Evolutionary conservation across 64 coral and sea anemone genomes (phyloP).

Genomic region (Montipora cactus): DNA sequence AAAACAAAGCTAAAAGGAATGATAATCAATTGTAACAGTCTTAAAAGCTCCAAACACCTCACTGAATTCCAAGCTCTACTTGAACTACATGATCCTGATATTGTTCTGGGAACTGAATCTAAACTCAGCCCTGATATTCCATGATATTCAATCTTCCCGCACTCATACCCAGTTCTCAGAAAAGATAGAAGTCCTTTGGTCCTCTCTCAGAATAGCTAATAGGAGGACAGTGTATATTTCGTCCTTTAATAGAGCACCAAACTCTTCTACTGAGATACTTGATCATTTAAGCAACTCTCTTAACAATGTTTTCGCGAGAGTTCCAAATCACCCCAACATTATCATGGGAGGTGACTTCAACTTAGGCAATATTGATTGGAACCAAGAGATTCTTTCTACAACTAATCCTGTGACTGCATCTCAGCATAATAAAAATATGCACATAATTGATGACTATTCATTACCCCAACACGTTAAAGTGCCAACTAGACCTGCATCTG

Average conservation of each 20-base stretch:
- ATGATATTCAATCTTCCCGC: slow-evolving; percentile 50
- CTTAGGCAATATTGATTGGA: slow-evolving; percentile 6
- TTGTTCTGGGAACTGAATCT: slow-evolving; percentile 54
- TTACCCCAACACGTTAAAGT: slow-evolving; percentile 5
- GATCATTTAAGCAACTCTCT: too few species aligned
- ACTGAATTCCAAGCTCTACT: slow-evolving; percentile 6
- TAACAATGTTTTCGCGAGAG: too few species aligned
- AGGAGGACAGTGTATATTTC: slow-evolving; percentile 37
- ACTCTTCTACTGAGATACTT: slow-evolving; percentile 9
- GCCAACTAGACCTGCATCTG: slow-evolving; percentile 40
- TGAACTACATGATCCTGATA: slow-evolving; percentile 57
- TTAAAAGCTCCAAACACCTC: not conserved
- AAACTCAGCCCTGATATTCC: slow-evolving; percentile 54
- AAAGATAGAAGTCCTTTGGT: slow-evolving; percentile 14
- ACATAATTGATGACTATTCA: slow-evolving; percentile 35
- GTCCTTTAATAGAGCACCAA: slow-evolving; percentile 49
- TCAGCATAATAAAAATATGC: slow-evolving; percentile 38
- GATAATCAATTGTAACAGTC: slow-evolving; percentile 61
- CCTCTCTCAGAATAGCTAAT: slow-evolving; percentile 16
- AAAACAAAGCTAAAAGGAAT: slow-evolving; percentile 47
- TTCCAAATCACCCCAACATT: too few species aligned
- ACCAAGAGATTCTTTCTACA: slow-evolving; percentile 15
- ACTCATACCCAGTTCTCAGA: slow-evolving; percentile 43
- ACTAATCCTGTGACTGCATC: slow-evolving; percentile 32
- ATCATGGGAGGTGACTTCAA: too few species aligned